Evolutionary conservation across 2,113 vertebrate species (phyloP), one percentile per base, ranked within the genome.

Genomic region (Leptobrachium ailaonicum): DNA sequence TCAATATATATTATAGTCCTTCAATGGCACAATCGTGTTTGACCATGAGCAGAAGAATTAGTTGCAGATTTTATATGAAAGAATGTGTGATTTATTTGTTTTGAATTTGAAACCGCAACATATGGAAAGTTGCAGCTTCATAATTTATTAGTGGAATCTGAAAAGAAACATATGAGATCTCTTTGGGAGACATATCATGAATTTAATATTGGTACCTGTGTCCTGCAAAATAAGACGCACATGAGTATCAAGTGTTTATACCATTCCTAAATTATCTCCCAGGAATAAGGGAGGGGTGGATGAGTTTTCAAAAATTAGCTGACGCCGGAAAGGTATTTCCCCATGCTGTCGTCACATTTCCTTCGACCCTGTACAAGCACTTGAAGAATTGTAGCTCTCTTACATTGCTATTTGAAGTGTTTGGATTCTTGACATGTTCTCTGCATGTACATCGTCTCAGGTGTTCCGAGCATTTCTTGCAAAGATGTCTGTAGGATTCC

Each of bases 261-360:
- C 63, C 11, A 14, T 66, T 80, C 71, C 71, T 12, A 73, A 80
- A 80, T 58, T 73, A 73, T 56, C 77, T 73, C 12, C 71, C 56
- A 43, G 70, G 62, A 73, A 73, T 40, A 45, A 72, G 14, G 41
- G 45, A 66, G 32, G 44, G 41, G 43, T 80, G 41, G 62, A 80
- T 73, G 47, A 40, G 41, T 66, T 73, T 67, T 43, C 77, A 73
- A 32, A 44, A 73, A 73, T 80, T 73, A 80, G 77, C 77, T 73
- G 77, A 80, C 71, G 40, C 47, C 47, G 56, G 14, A 41, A 73
- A 66, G 13, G 45, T 56, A 45, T 10, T 44, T 40, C 60, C 62
- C 3, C n/a, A 3, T 66, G n/a, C 11, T 67, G 77, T 80, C 62
- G 66, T 67, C 70, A 67, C 32, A 54, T 50, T 53, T 76, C 42